Conservation (phyloP, 1,140 invertebrate species). For the Cydia splendana region DNA sequence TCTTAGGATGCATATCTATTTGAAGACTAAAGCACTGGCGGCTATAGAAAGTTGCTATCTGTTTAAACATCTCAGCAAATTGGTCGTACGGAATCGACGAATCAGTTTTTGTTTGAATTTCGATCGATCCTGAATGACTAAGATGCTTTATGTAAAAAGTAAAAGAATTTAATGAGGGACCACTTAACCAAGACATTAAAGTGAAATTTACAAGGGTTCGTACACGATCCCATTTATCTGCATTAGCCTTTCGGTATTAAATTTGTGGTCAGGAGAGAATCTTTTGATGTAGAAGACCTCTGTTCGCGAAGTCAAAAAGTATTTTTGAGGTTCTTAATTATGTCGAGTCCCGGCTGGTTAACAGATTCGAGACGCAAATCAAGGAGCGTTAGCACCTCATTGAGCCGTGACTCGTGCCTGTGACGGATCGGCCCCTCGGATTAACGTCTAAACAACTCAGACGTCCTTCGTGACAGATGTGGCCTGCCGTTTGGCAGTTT, state of each 20-base stretch:
- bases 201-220: constrained; percentile 8
- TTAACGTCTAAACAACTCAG: constrained; percentile 48
- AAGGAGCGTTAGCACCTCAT: constrained; percentile 50
- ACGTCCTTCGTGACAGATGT: constrained; percentile 28
- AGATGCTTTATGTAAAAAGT: constrained; percentile 16
- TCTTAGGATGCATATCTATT: constrained; percentile 48
- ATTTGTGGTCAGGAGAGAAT: not conserved
- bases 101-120: constrained; percentile 6
- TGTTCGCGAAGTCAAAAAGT: not conserved
- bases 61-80: constrained; percentile 3
- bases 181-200: constrained; percentile 29
- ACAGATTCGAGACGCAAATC: constrained; percentile 41
- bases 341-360: not conserved
- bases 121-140: constrained; percentile 17
- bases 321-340: not conserved
- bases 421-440: constrained; percentile 50
- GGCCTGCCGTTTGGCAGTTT: no score
- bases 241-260: not conserved
- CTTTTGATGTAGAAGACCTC: not conserved
- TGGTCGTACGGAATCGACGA: not conserved
- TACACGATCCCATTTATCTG: constrained; percentile 16
- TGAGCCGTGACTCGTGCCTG: constrained; percentile 52
- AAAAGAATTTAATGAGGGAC: constrained; percentile 17
- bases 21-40: constrained; percentile 13
- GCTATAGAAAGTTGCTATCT: constrained; percentile 19